Evolutionary conservation across 2,797 vertebrate genomes (phyloP).

Genomic region (Phrynocephalus guinanensis): DNA sequence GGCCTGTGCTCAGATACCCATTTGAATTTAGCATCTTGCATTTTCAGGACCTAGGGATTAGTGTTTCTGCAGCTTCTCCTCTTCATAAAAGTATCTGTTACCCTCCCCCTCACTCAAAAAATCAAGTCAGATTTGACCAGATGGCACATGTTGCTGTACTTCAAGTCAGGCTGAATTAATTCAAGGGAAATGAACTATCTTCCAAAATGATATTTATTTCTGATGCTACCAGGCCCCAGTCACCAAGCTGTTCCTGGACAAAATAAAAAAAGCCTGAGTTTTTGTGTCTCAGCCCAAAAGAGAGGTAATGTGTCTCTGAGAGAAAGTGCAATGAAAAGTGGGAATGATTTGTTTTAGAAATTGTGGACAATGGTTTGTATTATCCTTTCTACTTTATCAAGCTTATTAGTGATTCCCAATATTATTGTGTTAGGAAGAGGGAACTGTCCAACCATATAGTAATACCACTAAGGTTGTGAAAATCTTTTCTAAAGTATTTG

Average conservation of each 20-base stretch:
- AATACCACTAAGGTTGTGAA: not conserved
- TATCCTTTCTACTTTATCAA: constrained; percentile 6
- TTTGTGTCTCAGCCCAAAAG: constrained; percentile 18
- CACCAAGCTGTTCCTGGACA: constrained; percentile 65
- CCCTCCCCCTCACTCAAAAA: constrained; percentile 70
- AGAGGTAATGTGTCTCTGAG: not conserved
- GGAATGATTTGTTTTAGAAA: not conserved
- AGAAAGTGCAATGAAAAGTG: constrained; percentile 26
- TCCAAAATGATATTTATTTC: constrained; percentile 74
- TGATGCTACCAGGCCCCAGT: constrained; percentile 55
- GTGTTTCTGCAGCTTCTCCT: constrained; percentile 49
- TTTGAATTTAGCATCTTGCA: constrained; percentile 68
- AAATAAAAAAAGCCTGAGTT: constrained; percentile 56
- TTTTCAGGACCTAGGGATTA: constrained; percentile 58
- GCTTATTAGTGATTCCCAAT: constrained; percentile 14
- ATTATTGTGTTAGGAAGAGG: constrained; percentile 13
- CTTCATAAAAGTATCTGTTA: constrained; percentile 68
- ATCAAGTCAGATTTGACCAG: constrained; percentile 71
- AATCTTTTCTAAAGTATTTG: too few relatives aligned
- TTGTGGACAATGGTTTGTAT: not conserved
- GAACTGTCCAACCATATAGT: not conserved
- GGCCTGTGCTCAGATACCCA: not conserved
- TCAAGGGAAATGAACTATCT: constrained; percentile 70
- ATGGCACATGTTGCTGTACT: constrained; percentile 62
- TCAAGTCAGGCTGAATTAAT: constrained; percentile 69